phyloP scores from a whole-genome alignment of 1,140 invertebrate species.

The Drosophila orena region DNA sequence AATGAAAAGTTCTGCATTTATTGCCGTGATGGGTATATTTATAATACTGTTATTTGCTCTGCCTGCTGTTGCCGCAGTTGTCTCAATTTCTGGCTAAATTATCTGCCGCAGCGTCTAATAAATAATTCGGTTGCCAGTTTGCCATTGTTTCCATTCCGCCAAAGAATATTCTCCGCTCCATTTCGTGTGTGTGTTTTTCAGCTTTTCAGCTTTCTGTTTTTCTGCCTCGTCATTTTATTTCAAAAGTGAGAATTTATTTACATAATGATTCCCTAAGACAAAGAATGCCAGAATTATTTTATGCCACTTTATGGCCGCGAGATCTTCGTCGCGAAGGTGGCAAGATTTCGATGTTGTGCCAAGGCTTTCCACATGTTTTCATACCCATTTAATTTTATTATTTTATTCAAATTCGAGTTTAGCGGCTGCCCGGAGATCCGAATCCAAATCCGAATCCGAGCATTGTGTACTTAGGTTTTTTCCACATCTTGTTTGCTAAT shows the following conservation, averaged over 20 bases:
- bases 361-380: slow-evolving; percentile 63
- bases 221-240: slow-evolving; percentile 75
- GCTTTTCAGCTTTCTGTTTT: slow-evolving; percentile 52
- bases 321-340: slow-evolving; percentile 58
- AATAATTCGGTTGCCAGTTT: slow-evolving; percentile 57
- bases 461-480: slow-evolving; percentile 63
- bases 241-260: slow-evolving; percentile 81
- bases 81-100: slow-evolving; percentile 53
- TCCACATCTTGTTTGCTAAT: slow-evolving; percentile 72
- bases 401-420: slow-evolving; percentile 73
- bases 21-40: slow-evolving; percentile 40
- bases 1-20: slow-evolving; percentile 53
- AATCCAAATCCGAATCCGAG: background rate
- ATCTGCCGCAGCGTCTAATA: slow-evolving; percentile 63
- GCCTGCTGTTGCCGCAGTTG: slow-evolving; percentile 43
- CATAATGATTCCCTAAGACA: slow-evolving; percentile 79
- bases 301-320: slow-evolving; percentile 71
- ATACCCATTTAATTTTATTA: slow-evolving; percentile 71
- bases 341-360: slow-evolving; percentile 76
- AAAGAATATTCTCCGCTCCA: slow-evolving; percentile 22
- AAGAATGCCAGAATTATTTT: slow-evolving; percentile 81
- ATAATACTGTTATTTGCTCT: slow-evolving; percentile 48
- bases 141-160: slow-evolving; percentile 41
- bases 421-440: slow-evolving; percentile 20
- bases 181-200: slow-evolving; percentile 10